These are phyloP conservation scores for Chymomyza procnemis DNA, from an alignment of 2,888 invertebrate genomes.

Conservation along the genomic window DNA sequence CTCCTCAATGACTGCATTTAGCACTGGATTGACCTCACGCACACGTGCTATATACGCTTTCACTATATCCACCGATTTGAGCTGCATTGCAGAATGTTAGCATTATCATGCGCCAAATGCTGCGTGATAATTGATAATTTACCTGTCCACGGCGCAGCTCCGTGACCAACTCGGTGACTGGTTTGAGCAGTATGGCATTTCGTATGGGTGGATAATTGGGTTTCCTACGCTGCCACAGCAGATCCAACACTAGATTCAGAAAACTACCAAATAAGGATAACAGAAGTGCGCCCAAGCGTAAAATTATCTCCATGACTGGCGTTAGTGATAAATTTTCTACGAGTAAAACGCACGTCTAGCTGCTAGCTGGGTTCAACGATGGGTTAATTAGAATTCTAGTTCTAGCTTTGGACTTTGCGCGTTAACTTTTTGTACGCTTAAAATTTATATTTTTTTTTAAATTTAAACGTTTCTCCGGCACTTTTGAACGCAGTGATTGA, in stretches of 20 bases:
- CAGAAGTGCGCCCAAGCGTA: conserved; percentile 54
- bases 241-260: conserved; percentile 50
- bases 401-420: not conserved
- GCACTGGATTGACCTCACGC: conserved; percentile 82
- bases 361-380: not conserved
- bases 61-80: conserved; percentile 82
- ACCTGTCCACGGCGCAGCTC: conserved; percentile 66
- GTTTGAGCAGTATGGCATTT: conserved; percentile 57
- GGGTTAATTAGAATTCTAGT: conserved; percentile 6
- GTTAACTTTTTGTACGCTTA: not conserved
- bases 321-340: conserved; percentile 7
- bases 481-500: not conserved
- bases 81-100: conserved; percentile 75
- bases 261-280: conserved; percentile 48
- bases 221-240: conserved; percentile 34
- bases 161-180: conserved; percentile 57
- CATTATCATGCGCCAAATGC: not conserved
- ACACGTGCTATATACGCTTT: conserved; percentile 83
- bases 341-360: not conserved
- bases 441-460: not conserved
- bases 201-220: conserved; percentile 62
- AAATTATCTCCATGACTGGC: conserved; percentile 56
- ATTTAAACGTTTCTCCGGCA: not conserved
- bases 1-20: conserved; percentile 87
- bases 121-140: not conserved